A percentile compares a stretch with the other conserved stretches of the same genome.
phyloP scores from a whole-genome alignment of 1,140 invertebrate genomes.

The Neodiprion fabricii region DNA sequence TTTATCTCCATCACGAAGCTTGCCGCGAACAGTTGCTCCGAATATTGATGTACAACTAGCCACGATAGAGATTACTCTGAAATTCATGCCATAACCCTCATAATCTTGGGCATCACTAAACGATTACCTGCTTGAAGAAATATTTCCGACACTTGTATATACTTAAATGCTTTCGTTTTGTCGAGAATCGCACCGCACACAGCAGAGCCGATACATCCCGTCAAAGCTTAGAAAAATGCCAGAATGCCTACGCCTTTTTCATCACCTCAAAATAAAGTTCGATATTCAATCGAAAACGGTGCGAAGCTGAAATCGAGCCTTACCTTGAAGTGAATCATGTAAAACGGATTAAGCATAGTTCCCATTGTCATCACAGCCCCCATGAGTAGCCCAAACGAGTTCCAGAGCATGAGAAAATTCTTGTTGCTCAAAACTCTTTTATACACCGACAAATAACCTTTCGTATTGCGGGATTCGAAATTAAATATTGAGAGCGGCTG shows the following conservation, averaged over 20 bases:
- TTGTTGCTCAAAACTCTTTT: too few species aligned
- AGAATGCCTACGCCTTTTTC: background rate
- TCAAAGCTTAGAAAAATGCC: constrained; percentile 1
- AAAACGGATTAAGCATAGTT: background rate
- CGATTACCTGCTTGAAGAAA: background rate
- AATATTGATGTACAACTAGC: constrained; percentile 68
- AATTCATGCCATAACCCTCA: constrained; percentile 17
- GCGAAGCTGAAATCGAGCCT: background rate
- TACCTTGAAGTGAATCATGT: background rate
- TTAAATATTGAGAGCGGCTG: too few species aligned
- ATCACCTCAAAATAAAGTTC: too few species aligned
- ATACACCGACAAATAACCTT: background rate
- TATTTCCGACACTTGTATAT: background rate
- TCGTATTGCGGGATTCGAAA: background rate
- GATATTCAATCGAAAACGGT: too few species aligned
- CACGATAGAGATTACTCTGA: constrained; percentile 68
- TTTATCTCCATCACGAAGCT: constrained; percentile 56
- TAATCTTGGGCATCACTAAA: background rate
- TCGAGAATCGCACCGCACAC: background rate
- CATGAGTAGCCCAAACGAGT: too few species aligned
- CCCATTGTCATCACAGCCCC: background rate
- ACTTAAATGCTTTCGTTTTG: background rate
- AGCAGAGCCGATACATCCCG: background rate
- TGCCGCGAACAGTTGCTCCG: constrained; percentile 67
- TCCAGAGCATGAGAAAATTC: too few species aligned